phyloP scores from a whole-genome alignment of 2,113 vertebrate genomes.

The Macrotus californicus region DNA sequence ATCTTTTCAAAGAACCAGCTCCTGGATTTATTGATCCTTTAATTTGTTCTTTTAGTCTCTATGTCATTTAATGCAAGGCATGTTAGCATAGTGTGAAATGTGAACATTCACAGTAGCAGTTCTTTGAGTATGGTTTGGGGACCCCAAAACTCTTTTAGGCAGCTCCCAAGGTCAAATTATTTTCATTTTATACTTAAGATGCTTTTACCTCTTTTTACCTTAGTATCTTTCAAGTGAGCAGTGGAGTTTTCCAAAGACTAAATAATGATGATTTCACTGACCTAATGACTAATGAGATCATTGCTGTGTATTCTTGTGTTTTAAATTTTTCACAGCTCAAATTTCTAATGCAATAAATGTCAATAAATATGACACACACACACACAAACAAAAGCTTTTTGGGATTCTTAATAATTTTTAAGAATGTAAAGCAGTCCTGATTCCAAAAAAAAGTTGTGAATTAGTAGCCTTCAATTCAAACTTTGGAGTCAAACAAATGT shows the following conservation, averaged over 20 bases:
- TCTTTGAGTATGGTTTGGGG: not conserved
- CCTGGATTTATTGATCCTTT: too few relatives aligned
- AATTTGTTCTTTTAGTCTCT: too few relatives aligned
- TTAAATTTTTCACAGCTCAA: not conserved
- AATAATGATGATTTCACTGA: not conserved
- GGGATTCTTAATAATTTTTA: not conserved
- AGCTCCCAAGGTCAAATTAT: not conserved
- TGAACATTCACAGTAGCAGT: not conserved
- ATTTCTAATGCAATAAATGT: not conserved
- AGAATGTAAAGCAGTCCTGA: not conserved
- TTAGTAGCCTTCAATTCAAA: not conserved
- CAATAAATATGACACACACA: not conserved
- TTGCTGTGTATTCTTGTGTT: not conserved
- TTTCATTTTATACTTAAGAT: not conserved
- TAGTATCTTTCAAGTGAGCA: not conserved
- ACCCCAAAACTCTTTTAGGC: not conserved
- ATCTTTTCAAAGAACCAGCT: too few relatives aligned
- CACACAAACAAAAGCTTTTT: not conserved
- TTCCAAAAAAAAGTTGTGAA: not conserved
- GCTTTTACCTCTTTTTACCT: not conserved
- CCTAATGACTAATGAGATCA: not conserved
- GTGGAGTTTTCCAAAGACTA: not conserved
- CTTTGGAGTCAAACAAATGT: not conserved
- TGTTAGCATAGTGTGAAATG: not conserved
- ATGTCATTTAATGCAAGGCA: not conserved